phyloP scores from a whole-genome alignment of 2,888 invertebrate genomes.

The Carpatolechia fugitivella region DNA sequence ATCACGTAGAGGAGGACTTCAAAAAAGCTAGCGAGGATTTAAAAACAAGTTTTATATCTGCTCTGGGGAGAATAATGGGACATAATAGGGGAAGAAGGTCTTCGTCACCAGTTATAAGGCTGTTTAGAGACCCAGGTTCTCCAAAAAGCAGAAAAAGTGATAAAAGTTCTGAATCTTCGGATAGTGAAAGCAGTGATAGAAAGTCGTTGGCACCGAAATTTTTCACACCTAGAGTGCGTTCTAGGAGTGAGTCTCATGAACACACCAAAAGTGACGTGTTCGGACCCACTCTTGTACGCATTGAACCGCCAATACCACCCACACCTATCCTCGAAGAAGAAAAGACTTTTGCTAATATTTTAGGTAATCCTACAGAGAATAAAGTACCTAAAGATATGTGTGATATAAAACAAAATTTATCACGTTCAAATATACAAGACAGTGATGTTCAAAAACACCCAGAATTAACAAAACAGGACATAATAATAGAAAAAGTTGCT shows the following conservation, averaged over 20 bases:
- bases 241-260: background rate
- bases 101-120: slow-evolving; percentile 20
- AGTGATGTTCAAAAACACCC: background rate
- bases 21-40: slow-evolving; percentile 62
- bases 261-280: background rate
- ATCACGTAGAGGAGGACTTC: slow-evolving; percentile 52
- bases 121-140: slow-evolving; percentile 1
- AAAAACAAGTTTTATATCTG: slow-evolving; percentile 60
- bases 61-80: slow-evolving; percentile 57
- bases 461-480: background rate
- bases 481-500: background rate
- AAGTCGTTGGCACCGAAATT: background rate
- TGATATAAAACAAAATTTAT: background rate
- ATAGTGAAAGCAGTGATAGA: background rate
- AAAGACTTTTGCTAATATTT: background rate
- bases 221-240: slow-evolving; percentile 17
- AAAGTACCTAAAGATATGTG: background rate
- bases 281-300: background rate
- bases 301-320: background rate
- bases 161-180: slow-evolving; percentile 16
- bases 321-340: background rate
- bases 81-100: slow-evolving; percentile 36
- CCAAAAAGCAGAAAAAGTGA: slow-evolving; percentile 11
- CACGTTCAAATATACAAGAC: background rate
- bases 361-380: background rate